Evolutionary conservation across 1,140 invertebrate genomes (phyloP), one percentile per base, ranked within the genome.

Genomic region (Trinorchestia longiramus): DNA sequence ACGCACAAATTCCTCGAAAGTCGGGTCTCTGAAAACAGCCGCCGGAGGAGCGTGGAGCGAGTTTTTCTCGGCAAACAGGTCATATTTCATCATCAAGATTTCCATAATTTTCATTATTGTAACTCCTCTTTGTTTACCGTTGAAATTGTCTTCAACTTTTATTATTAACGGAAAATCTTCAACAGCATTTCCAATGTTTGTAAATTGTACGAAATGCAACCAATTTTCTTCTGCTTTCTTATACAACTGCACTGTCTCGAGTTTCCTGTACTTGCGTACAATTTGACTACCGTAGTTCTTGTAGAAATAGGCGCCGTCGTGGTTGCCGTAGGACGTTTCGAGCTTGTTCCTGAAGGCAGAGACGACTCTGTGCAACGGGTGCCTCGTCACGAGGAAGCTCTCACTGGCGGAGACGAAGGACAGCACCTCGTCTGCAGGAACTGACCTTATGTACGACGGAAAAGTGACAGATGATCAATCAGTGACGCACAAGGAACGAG

Each of bases 281-380:
- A 95, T 95, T 53, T 41, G 42, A 0, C 6, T 77, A 40, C 95
- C 95, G 95, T 95, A 95, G 28, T 43, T 62, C 41, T 95, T 95
- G n/a, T 95, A 62, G 41, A 95, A 95, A 40, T 57, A 95, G 45
- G 15, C 53, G 47, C 95, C 95, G 87, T 95, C 95, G 95, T 88
- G 95, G 43, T 57, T 77, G 11, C 43, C 57, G 53, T 44, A 43
- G 41, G 95, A 45, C 8, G 36, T 19, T 57, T 87, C 95, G 57
- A 95, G 95, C 41, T 95, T 95, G 95, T 95, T 95, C 47, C 57
- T 42, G 53, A 44, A 95, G 44, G 95, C 95, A 0, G 95, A 95
- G 41, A 95, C 95, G 41, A 95, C 43, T 19, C 95, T 4, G 41
- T 77, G 57, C 42, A 95, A 43, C 40, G 95, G 95, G 87, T 95